A percentile compares a stretch with the other conserved stretches of the same genome.
Evolutionary conservation across 2,888 invertebrate genomes (phyloP).

Genomic region (Lithophane semibrunnea): DNA sequence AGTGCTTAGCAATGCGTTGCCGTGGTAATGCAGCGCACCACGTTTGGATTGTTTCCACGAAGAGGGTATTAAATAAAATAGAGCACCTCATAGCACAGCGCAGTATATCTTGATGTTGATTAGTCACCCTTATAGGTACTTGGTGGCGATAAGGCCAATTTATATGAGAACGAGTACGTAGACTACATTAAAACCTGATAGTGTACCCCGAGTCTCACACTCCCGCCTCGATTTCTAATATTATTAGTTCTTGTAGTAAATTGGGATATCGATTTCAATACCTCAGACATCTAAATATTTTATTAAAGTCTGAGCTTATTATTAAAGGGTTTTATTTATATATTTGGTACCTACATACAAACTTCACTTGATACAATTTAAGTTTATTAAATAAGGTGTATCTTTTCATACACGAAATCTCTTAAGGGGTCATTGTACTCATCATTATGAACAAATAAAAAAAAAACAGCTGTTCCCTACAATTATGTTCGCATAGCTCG

Average conservation of each 20-base stretch:
- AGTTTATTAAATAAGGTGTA: too few relatives aligned
- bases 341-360: neutral
- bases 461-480: too few relatives aligned
- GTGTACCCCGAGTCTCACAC: slow-evolving; percentile 49
- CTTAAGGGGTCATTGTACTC: too few relatives aligned
- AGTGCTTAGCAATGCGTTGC: neutral
- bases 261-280: slow-evolving; percentile 32
- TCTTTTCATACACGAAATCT: too few relatives aligned
- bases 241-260: slow-evolving; percentile 48
- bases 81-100: neutral
- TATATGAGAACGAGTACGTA: slow-evolving; percentile 67
- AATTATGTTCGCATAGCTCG: too few relatives aligned
- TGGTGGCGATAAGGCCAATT: slow-evolving; percentile 77
- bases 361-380: too few relatives aligned
- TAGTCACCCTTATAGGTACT: slow-evolving; percentile 66
- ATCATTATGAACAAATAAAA: too few relatives aligned
- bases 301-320: slow-evolving; percentile 15
- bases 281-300: slow-evolving; percentile 12
- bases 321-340: neutral
- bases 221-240: slow-evolving; percentile 47
- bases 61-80: neutral
- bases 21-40: too few relatives aligned
- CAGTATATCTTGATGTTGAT: neutral
- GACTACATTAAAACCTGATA: slow-evolving; percentile 68
- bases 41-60: neutral